Base-by-base conservation (phyloP, 2,113 vertebrate species). In the Hydropotes inermis region DNA sequence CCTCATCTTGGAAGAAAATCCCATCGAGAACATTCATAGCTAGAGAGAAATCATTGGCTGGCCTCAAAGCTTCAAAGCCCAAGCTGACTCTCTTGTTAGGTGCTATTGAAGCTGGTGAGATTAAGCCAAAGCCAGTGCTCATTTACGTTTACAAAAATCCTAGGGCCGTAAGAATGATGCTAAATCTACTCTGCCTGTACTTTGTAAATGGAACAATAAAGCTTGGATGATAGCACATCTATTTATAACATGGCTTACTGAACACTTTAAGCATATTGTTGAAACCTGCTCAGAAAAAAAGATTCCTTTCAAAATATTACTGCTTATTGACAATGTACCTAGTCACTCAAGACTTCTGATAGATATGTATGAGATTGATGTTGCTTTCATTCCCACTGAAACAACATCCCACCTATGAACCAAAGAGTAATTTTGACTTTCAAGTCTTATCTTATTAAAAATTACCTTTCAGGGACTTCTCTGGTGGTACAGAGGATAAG, bases 331-430 rank as follows among this genome's bases (percentile, higher is more conserved):
- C 76, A 30, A 50, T 30, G 76, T 28, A 79, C 76, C 43, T 47
- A 16, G 27, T 47, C 76, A 47, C 7, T 47, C 76, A 79, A 47
- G 76, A 50, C 43, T 47, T 50, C 28, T 79, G 76, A 79, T 30
- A 47, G 76, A 10, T 5, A 10, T 30, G 45, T 30, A 50, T 0
- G 4, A 79, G 76, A 50, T 19, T 47, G 7, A 47, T 47, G 43
- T 43, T 74, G 36, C 47, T 79, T 79, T 79, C 19, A 2, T 47
- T 43, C 39, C 25, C 39, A 5, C 45, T 79, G 45, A 79, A 28
- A 47, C 43, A 79, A 79, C 45, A 79, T 50, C 45, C 76, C 27
- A 47, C 45, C 76, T 47, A 47, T 50, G 76, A 47, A 50, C 45
- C 27, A 79, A 50, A 47, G 27, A 17, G 45, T 30, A 79, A 79